Base-by-base conservation (phyloP, 2,888 invertebrate species). In the Selenia dentaria region DNA sequence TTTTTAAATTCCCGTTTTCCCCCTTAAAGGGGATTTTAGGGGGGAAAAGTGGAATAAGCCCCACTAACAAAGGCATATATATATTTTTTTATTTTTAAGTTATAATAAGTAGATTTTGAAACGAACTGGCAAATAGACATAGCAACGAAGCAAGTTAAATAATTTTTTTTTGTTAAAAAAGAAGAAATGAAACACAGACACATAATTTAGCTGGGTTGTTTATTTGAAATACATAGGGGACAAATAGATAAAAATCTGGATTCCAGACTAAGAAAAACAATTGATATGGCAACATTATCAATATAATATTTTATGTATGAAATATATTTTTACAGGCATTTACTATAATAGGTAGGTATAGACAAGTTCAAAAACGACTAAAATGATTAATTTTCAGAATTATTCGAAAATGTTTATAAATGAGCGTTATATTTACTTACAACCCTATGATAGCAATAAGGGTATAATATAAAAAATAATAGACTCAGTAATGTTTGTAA, bases 191-290 rank as follows among this genome's bases (percentile, higher is more conserved):
- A 72, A 78, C 54, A 60, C 24, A 33, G n/a, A 6, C 6, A 54
- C 36, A 45, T 36, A 22, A 34, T 45, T 58, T 83, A 83, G 83
- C 79, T 79, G 85, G 83, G 80, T 74, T 71, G 70, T 89, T 83
- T 89, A 88, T 83, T 88, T 80, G 57, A 81, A 86, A 79, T 82
- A 85, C 76, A 75, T 76, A 78, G 74, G 73, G 83, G 81, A 84
- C 80, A 86, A 83, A 83, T 84, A 83, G 81, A 83, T 85, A 84
- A 86, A 85, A 81, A 79, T 78, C 74, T 81, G 75, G 74, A 74
- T 73, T 79, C 74, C 82, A 81, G 79, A 85, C 76, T 80, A 83
- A 77, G 78, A 83, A 83, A 84, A 86, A 82, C 78, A 83, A 81
- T 79, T 84, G 84, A 87, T 88, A 87, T 86, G 85, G 77, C 78